These are phyloP conservation scores for Pseudotriccus pelzelni DNA, from an alignment of 2,797 vertebrate species.

Conservation along the genomic window DNA sequence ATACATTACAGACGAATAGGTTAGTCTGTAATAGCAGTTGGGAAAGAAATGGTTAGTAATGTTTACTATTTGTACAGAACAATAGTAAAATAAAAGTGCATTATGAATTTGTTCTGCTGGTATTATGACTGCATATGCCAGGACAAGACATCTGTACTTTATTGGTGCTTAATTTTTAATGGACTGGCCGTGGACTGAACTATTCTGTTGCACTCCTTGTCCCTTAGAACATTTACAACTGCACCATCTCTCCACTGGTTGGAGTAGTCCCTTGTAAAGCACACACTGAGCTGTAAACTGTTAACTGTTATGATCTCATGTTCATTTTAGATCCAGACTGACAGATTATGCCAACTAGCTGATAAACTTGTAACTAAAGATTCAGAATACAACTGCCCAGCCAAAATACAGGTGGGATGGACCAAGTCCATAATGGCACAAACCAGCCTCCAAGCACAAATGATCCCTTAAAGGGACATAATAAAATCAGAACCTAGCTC, in stretches of 20 bases:
- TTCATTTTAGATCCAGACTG: background rate
- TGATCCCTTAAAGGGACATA: fast-evolving
- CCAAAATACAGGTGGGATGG: background rate
- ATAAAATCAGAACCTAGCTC: background rate
- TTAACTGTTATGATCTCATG: background rate
- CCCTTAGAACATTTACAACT: background rate
- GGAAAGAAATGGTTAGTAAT: background rate
- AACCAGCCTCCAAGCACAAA: background rate
- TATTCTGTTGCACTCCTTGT: background rate
- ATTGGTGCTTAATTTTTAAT: background rate
- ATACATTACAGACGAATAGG: background rate
- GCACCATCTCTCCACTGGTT: background rate
- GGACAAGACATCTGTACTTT: background rate
- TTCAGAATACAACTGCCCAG: background rate
- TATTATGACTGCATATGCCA: background rate
- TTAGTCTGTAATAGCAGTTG: background rate
- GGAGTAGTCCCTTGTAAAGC: background rate
- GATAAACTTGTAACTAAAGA: background rate
- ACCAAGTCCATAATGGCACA: fast-evolving
- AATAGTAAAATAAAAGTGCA: background rate
- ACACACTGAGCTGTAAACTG: background rate
- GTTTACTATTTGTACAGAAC: background rate
- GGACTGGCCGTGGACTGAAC: background rate
- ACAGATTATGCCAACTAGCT: background rate
- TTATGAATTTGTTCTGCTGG: background rate